phyloP scores from a whole-genome alignment of 2,888 invertebrate genomes.

The Colostygia pectinataria region DNA sequence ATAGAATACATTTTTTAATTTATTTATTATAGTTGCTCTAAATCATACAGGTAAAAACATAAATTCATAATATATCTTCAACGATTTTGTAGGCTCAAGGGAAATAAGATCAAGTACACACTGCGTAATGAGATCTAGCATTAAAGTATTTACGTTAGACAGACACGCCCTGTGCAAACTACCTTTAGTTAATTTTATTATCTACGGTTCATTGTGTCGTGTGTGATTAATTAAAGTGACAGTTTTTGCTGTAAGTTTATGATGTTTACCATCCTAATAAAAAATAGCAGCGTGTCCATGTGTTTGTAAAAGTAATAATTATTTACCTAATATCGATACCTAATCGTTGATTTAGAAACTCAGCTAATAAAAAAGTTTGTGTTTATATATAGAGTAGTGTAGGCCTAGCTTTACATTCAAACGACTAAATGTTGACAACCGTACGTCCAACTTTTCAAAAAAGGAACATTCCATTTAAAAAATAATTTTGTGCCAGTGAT shows the following conservation, averaged over 20 bases:
- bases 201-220: constrained; percentile 15
- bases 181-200: constrained; percentile 35
- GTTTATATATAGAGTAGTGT: neutral
- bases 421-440: constrained; percentile 7
- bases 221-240: constrained; percentile 10
- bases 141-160: constrained; percentile 73
- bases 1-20: no score
- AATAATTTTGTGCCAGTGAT: constrained; percentile 16
- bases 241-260: constrained; percentile 1
- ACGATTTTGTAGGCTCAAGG: constrained; percentile 48
- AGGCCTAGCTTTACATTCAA: neutral
- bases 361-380: no score
- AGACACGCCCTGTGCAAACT: constrained; percentile 52
- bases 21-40: no score
- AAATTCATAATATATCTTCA: constrained; percentile 35
- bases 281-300: no score
- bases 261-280: neutral
- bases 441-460: constrained; percentile 12
- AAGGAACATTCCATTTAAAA: constrained; percentile 19
- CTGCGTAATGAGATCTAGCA: constrained; percentile 39
- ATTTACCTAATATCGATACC: no score
- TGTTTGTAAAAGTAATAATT: no score
- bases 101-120: constrained; percentile 52
- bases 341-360: no score
- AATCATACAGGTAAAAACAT: neutral